phyloP scores from a whole-genome alignment of 2,797 vertebrate genomes.

The Trachops cirrhosus region DNA sequence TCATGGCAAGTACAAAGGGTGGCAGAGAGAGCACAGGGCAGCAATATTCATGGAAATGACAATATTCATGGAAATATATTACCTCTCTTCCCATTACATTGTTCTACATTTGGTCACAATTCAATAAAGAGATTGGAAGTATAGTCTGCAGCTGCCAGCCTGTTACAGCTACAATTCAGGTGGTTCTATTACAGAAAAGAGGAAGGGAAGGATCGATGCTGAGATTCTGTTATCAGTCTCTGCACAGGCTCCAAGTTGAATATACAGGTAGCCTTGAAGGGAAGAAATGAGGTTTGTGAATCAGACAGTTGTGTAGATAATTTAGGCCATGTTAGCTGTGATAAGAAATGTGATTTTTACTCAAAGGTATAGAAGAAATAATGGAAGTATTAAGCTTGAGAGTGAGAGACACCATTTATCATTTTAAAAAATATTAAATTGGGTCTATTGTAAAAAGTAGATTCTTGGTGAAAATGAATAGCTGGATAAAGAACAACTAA shows the following conservation, averaged over 20 bases:
- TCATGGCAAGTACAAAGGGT: not conserved
- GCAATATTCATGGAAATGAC: not conserved
- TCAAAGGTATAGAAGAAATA: not conserved
- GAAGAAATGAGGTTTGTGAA: not conserved
- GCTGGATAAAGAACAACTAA: not conserved
- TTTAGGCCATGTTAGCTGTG: not conserved
- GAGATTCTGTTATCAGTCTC: constrained; percentile 21
- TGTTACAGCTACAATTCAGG: not conserved
- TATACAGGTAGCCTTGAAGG: not conserved
- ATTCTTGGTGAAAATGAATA: not conserved
- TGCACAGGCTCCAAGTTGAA: not conserved
- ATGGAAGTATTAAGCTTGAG: constrained; percentile 16
- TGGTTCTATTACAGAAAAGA: not conserved
- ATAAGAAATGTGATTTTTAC: constrained; percentile 36
- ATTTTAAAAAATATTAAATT: not conserved
- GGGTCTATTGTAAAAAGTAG: not conserved
- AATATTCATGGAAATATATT: not conserved
- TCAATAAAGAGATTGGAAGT: not conserved
- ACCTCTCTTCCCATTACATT: not conserved
- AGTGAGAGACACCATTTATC: not conserved
- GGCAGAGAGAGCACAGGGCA: not conserved
- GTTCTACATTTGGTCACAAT: not conserved
- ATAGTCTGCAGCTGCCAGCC: not conserved
- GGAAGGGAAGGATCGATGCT: not conserved
- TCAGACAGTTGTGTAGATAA: not conserved